Percentiles rank a stretch among this genome's conserved stretches.
These are phyloP conservation scores for Erithacus rubecula DNA, from an alignment of 2,797 vertebrate species.

Conservation along the genomic window DNA sequence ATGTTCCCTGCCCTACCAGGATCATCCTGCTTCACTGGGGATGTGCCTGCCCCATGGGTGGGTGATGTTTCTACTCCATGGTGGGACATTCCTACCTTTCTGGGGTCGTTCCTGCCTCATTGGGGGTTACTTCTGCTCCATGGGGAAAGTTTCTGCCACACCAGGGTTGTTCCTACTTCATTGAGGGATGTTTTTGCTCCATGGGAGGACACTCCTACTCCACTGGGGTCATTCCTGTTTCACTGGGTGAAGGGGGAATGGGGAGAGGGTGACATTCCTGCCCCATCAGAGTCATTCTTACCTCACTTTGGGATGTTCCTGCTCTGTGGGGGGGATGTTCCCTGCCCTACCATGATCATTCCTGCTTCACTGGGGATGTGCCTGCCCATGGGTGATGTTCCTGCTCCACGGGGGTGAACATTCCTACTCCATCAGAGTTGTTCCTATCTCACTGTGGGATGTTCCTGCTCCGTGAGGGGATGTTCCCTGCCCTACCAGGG, in stretches of 20 bases:
- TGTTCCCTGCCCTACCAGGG: no score
- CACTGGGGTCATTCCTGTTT: no score
- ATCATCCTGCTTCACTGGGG: accelerated
- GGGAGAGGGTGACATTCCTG: not conserved
- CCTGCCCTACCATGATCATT: not conserved
- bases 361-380: accelerated
- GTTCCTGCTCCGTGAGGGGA: no score
- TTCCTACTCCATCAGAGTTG: no score
- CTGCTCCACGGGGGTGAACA: not conserved
- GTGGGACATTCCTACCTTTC: not conserved
- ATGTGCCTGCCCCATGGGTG: no score
- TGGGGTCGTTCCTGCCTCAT: not conserved
- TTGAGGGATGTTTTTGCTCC: not conserved
- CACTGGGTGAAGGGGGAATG: no score
- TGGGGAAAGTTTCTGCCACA: not conserved
- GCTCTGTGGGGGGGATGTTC: no score
- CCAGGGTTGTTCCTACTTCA: not conserved
- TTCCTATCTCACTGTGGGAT: no score
- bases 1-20: not conserved
- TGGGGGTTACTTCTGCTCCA: not conserved
- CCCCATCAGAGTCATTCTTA: not conserved
- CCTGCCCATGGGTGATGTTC: no score
- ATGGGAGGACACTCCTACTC: not conserved
- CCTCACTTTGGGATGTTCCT: not conserved
- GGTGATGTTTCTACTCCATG: no score